Percentiles rank a stretch among this genome's conserved stretches.
These are phyloP conservation scores for Hipparchia semele DNA, from an alignment of 2,888 invertebrate species.

Conservation along the genomic window DNA sequence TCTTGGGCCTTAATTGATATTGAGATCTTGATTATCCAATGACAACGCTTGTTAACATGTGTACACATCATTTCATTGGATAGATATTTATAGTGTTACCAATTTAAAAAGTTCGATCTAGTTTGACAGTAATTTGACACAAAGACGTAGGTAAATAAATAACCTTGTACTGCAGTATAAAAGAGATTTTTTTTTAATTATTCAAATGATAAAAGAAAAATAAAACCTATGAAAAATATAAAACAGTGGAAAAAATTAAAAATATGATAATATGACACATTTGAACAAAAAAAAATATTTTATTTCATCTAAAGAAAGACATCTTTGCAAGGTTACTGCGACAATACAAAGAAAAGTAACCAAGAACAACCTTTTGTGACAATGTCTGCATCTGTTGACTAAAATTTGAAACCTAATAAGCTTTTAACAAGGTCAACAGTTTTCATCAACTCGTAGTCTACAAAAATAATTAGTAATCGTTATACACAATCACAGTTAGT, in stretches of 20 bases:
- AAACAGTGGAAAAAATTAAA: not conserved
- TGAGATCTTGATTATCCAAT: constrained; percentile 25
- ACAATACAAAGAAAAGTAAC: constrained; percentile 47
- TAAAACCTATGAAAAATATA: not conserved
- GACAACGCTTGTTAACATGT: constrained; percentile 14
- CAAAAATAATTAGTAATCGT: constrained; percentile 77
- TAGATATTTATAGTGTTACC: constrained; percentile 36
- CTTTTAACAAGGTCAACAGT: constrained; percentile 84
- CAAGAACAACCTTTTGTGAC: constrained; percentile 70
- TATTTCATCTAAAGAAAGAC: constrained; percentile 20
- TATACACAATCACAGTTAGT: constrained; percentile 63
- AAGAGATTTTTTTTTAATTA: not conserved
- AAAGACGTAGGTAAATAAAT: constrained; percentile 30
- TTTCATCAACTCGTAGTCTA: constrained; percentile 78
- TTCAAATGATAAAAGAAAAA: not conserved
- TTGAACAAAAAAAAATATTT: not conserved
- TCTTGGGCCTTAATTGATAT: too few relatives aligned
- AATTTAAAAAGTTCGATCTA: constrained; percentile 31
- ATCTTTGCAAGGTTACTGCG: constrained; percentile 56
- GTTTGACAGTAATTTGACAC: constrained; percentile 50
- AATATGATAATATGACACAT: not conserved
- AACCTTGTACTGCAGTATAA: constrained; percentile 51
- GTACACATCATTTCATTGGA: constrained; percentile 37
- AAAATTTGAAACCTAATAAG: constrained; percentile 83
- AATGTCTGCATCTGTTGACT: constrained; percentile 83